Evolutionary conservation across 2,888 invertebrate species (phyloP), one percentile per base, ranked within the genome.

Genomic region (Phortica okadai): DNA sequence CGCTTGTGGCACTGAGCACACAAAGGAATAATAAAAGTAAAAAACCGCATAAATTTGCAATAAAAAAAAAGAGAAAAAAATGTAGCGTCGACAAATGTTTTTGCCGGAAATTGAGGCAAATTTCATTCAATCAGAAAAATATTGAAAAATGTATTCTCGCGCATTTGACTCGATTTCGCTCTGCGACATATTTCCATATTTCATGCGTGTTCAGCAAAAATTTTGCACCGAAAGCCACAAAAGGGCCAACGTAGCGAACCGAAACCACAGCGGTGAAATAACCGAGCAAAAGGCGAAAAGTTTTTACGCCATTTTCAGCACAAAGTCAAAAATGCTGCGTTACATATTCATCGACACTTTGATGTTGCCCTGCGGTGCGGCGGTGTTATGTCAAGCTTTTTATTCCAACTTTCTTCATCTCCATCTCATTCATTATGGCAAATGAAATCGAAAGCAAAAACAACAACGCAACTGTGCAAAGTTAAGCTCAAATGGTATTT

Each of bases 311-410:
- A 8, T 50, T 50, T 50, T 33, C 33, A 4, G 33, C 33, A 33
- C 33, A 33, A 33, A 73, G 73, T 66, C 59, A 58, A 75, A 66
- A 77, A 75, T 74, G 44, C 74, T 33, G 58, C 54, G 10, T 10
- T 14, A 70, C 56, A 69, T 70, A 14, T 56, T 45, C 59, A 70
- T 16, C 16, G 70, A 67, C 44, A 59, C 56, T 59, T 66, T 74
- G n/a, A 74, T 66, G 33, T 74, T 74, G 16, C 33, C 33, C 33
- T 33, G 33, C 33, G 33, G 33, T 33, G 33, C 33, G 33, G 33
- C 33, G 33, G 33, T 33, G 33, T 33, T 33, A 33, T 33, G 33
- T 5, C 74, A 74, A 59, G 54, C 45, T 33, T 14, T 41, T 67
- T n/a, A 3, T 64, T 64, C 11, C 33, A 4, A 4, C 16, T 8